Evolutionary conservation across 2,113 vertebrate species (phyloP).

Genomic region (Tragelaphus imberbis): DNA sequence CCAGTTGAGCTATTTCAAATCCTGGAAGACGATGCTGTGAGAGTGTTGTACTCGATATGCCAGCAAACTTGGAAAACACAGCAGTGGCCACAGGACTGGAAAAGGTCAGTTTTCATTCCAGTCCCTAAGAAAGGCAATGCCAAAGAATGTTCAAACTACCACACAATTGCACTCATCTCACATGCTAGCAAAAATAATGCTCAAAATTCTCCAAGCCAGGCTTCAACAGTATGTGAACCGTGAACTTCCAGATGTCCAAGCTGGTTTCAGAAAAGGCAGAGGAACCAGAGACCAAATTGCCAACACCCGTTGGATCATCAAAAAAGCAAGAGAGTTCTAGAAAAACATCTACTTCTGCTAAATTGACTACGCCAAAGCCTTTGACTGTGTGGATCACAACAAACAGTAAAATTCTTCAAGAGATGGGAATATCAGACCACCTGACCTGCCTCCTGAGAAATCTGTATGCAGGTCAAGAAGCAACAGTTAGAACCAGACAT

Average conservation of each 20-base stretch:
- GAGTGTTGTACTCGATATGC: background rate
- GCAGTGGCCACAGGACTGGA: background rate
- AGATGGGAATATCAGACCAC: background rate
- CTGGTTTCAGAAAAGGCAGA: background rate
- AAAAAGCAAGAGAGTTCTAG: background rate
- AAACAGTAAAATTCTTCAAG: background rate
- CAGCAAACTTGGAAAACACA: background rate
- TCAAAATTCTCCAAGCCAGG: background rate
- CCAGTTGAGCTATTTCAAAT: background rate
- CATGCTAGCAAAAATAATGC: background rate
- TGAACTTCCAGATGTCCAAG: background rate
- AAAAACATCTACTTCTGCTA: background rate
- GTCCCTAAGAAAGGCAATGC: background rate
- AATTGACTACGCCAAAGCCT: background rate
- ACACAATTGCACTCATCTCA: background rate
- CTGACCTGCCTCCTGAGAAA: background rate
- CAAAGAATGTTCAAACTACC: background rate
- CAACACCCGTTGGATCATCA: accelerated
- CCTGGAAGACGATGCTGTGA: background rate
- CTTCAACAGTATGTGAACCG: background rate
- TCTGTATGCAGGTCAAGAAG: background rate
- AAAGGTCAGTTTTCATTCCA: background rate
- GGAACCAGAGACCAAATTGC: background rate
- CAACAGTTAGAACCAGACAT: background rate
- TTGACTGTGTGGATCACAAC: background rate